Evolutionary conservation across 2,888 invertebrate species (phyloP), one percentile per base, ranked within the genome.

Genomic region (Pachydiplax longipennis): DNA sequence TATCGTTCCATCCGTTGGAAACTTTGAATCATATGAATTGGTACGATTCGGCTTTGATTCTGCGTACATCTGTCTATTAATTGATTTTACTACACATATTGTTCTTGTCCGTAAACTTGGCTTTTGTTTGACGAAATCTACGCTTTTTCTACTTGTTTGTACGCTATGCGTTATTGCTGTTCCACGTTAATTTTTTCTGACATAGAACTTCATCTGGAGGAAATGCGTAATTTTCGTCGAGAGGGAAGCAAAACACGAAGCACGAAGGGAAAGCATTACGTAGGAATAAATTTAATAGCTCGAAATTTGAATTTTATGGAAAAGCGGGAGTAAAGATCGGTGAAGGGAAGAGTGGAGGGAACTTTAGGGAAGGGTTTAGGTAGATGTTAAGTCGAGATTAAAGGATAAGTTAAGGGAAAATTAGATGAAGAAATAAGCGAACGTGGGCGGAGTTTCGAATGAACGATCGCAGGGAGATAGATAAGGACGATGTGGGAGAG

Each of bases 381-480:
- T 25, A 37, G 61, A n/a, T 35, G 61, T 35, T 87, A 58, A 61
- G 83, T 83, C 22, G 13, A 61, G 87, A 87, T 87, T 15, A 35
- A 37, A 61, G 37, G 87, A 87, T 87, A 87, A 87, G 22, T 18
- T 35, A 37, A 83, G 22, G 58, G 22, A 53, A 61, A 61, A 87
- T 61, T 87, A 87, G 87, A 65, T 87, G 87, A 58, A 87, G 87
- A 87, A 87, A 87, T 87, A 87, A 87, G 87, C 87, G 65, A 87
- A 87, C 58, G 18, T 87, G 61, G 87, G 61, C 40, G 61, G 87
- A 87, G 87, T 87, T 87, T 87, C 61, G 87, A 65, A 87, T 65
- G 87, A 87, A 61, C 87, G 87, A 61, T 87, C n/a, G 61, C 18
- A 31, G 87, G 81, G 61, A 87, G 87, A 87, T 37, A 65, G 87